These are phyloP conservation scores for Deilephila elpenor DNA, from an alignment of 2,888 invertebrate species.

Conservation along the genomic window DNA sequence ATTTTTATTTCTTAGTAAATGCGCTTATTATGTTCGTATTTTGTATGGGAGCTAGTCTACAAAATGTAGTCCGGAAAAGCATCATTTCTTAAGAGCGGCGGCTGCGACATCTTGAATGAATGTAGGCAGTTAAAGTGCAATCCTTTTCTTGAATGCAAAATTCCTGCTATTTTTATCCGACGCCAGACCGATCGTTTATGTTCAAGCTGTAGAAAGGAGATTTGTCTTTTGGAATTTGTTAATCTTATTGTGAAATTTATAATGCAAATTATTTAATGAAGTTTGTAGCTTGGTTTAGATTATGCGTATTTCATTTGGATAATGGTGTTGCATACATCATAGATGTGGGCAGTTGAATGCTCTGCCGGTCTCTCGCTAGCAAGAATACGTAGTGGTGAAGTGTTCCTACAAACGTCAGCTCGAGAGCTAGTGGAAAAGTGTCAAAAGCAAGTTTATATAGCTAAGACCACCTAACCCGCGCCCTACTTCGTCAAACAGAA, in stretches of 20 bases:
- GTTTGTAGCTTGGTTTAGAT: not conserved
- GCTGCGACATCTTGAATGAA: slow-evolving; percentile 49
- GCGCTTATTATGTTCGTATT: not conserved
- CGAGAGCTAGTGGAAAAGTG: slow-evolving; percentile 41
- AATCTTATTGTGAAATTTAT: not conserved
- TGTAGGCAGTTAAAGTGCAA: slow-evolving; percentile 58
- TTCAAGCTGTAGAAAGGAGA: not conserved
- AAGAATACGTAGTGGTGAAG: slow-evolving; percentile 33
- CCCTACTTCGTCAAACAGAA: slow-evolving; percentile 59
- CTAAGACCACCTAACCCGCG: slow-evolving; percentile 49
- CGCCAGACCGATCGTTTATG: slow-evolving; percentile 34
- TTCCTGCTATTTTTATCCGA: slow-evolving; percentile 39
- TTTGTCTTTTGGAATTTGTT: not conserved
- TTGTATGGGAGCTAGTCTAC: slow-evolving; percentile 3
- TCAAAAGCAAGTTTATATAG: slow-evolving; percentile 55
- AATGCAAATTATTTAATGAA: not conserved
- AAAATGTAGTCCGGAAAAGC: slow-evolving; percentile 48
- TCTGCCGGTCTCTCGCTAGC: not conserved
- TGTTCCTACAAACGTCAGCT: slow-evolving; percentile 47
- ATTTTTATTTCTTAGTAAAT: not conserved
- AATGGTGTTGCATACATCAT: not conserved
- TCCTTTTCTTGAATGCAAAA: slow-evolving; percentile 51
- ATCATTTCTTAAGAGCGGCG: slow-evolving; percentile 46
- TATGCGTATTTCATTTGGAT: not conserved
- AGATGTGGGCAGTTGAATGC: slow-evolving; percentile 7